Base-by-base conservation (phyloP, 1,140 invertebrate genomes). In the Caenorhabditis inopinata region DNA sequence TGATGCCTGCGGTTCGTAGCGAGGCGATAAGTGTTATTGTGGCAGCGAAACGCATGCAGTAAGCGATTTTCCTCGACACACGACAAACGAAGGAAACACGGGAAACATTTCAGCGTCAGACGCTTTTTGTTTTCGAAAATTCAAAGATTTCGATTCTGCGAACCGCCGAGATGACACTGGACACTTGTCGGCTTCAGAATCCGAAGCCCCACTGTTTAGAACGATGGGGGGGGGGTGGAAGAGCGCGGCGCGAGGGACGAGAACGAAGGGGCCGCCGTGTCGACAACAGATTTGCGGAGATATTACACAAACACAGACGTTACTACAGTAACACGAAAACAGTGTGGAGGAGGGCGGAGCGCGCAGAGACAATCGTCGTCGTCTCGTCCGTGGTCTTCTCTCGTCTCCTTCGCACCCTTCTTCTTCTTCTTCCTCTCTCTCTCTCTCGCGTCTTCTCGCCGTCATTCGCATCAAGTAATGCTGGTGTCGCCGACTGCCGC, bases 251-350 rank as follows among this genome's bases (percentile, higher is more conserved):
- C 11, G 49, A 11, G 23, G 29, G 29, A 58, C 21, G 49, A 51
- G n/a, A 51, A 48, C 5, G 16, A 7, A 16, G 27, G 23, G 38
- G 38, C 38, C 38, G 38, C 5, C 14, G 38, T 14, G 38, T n/a
- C n/a, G n/a, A n/a, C n/a, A n/a, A 42, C 38, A 68, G 58, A 68
- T 68, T 68, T 32, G 25, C 58, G 58, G 58, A 68, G 58, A 68
- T 68, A 68, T 68, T 68, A 68, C 58, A 68, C 58, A 68, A 58
- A 68, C 51, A 51, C 27, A 58, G 53, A 32, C 53, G 23, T 38
- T 68, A 68, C 58, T 68, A 68, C 58, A 68, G 58, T 68, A 68
- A 68, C 58, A 32, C 27, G 9, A 6, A 18, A 21, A 68, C 9
- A 68, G 32, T 38, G n/a, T 68, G n/a, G 6, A 14, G 14, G 5